Conservation (phyloP, 2,113 vertebrate species). For the Acanthisitta chloris region DNA sequence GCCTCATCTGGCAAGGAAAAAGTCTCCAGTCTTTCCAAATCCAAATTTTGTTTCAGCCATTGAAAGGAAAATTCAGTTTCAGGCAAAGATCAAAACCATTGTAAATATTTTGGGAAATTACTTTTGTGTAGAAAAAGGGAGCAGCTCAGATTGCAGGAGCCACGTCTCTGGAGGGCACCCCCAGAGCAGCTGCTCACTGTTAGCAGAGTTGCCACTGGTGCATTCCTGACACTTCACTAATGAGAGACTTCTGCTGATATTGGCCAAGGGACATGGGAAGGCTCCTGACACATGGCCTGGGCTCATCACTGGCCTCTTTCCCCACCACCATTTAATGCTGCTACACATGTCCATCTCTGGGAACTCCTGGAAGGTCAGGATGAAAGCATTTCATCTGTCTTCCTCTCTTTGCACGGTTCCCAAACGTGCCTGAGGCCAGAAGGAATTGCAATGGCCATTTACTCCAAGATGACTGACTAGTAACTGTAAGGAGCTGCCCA, state of each 20-base stretch:
- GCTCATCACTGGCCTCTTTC: neutral
- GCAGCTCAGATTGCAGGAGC: constrained; percentile 18
- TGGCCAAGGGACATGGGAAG: neutral
- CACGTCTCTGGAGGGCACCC: constrained; percentile 1
- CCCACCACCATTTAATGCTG: neutral
- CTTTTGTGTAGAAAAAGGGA: neutral
- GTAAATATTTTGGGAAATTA: constrained; percentile 36
- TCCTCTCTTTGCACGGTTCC: neutral
- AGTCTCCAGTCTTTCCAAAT: neutral
- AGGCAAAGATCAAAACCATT: constrained; percentile 4
- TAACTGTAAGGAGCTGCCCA: neutral
- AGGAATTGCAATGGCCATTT: neutral
- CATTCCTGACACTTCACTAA: neutral
- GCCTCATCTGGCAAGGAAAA: neutral
- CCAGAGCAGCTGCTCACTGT: constrained; percentile 22
- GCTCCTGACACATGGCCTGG: accelerated
- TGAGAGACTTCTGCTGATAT: neutral
- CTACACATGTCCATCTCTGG: neutral
- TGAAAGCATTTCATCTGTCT: neutral
- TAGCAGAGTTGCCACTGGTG: neutral
- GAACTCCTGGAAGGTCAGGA: neutral
- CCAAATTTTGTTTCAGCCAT: neutral
- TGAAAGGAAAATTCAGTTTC: constrained; percentile 10
- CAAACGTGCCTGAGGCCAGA: neutral
- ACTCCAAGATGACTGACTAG: neutral